phyloP scores from a whole-genome alignment of 1,140 invertebrate species.

The Lepidostoma basale region DNA sequence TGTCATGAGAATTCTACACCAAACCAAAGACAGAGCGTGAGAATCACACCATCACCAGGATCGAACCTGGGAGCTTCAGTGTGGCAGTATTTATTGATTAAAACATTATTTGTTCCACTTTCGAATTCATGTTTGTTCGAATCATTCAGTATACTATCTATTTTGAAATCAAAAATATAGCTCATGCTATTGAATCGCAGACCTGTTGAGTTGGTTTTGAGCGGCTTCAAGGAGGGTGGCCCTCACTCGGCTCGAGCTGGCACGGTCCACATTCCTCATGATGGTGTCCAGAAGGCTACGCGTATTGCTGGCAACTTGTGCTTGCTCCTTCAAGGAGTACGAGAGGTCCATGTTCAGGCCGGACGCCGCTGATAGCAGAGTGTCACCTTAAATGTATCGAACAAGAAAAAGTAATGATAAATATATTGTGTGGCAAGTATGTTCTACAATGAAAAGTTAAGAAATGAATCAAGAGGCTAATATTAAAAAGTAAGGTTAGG shows the following conservation, averaged over 20 bases:
- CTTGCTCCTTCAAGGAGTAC: constrained; percentile 49
- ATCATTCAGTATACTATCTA: too few relatives aligned
- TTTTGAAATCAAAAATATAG: too few relatives aligned
- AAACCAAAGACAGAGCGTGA: too few relatives aligned
- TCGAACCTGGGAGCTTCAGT: too few relatives aligned
- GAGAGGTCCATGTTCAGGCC: constrained; percentile 46
- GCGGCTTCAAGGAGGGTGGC: constrained; percentile 73
- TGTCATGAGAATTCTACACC: too few relatives aligned
- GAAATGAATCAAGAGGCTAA: too few relatives aligned
- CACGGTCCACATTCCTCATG: constrained; percentile 72
- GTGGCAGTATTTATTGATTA: too few relatives aligned
- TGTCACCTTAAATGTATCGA: constrained; percentile 28
- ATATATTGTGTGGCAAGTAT: not conserved
- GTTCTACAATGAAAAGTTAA: not conserved
- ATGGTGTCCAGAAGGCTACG: constrained; percentile 73
- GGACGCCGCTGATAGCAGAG: constrained; percentile 41
- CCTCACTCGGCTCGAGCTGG: constrained; percentile 65
- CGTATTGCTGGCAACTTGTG: constrained; percentile 56
- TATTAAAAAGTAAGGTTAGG: too few relatives aligned
- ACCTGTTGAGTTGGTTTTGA: constrained; percentile 72
- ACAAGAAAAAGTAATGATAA: not conserved
- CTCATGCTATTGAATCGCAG: too few relatives aligned
- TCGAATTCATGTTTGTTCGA: too few relatives aligned
- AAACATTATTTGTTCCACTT: too few relatives aligned
- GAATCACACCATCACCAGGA: too few relatives aligned